Evolutionary conservation across 2,888 invertebrate genomes (phyloP).

Genomic region (Xanthia togata): DNA sequence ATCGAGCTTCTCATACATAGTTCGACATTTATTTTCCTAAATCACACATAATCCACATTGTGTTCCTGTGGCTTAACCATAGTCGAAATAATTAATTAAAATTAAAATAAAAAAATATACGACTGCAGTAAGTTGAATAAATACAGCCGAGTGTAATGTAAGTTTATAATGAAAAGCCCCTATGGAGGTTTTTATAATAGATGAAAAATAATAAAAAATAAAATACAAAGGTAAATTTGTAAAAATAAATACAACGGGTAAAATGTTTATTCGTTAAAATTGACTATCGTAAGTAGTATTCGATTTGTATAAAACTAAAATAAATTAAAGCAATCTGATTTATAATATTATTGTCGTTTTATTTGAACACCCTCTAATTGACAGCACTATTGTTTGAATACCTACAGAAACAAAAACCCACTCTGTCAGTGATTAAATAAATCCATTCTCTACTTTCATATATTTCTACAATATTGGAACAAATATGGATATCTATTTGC

Average conservation of each 20-base stretch:
- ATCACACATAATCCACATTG: conserved; percentile 79
- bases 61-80: conserved; percentile 86
- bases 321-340: conserved; percentile 91
- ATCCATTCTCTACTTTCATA: neutral
- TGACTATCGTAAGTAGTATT: conserved; percentile 90
- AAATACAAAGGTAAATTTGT: conserved; percentile 90
- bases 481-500: conserved; percentile 18
- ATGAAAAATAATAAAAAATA: conserved; percentile 79
- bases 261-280: conserved; percentile 90
- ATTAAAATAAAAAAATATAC: conserved; percentile 78
- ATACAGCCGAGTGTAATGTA: conserved; percentile 87
- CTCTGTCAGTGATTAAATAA: neutral
- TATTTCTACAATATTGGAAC: neutral
- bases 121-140: conserved; percentile 86
- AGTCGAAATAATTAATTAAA: conserved; percentile 82
- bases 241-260: conserved; percentile 87
- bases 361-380: conserved; percentile 67
- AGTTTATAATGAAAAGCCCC: conserved; percentile 89
- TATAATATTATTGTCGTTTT: conserved; percentile 86
- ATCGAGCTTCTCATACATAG: conserved; percentile 62
- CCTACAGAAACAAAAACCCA: neutral
- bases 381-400: conserved; percentile 2
- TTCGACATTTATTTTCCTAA: conserved; percentile 65
- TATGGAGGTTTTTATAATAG: conserved; percentile 90
- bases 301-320: conserved; percentile 91